Base-by-base conservation (phyloP, 2,797 vertebrate genomes). In the Acropternis orthonyx region DNA sequence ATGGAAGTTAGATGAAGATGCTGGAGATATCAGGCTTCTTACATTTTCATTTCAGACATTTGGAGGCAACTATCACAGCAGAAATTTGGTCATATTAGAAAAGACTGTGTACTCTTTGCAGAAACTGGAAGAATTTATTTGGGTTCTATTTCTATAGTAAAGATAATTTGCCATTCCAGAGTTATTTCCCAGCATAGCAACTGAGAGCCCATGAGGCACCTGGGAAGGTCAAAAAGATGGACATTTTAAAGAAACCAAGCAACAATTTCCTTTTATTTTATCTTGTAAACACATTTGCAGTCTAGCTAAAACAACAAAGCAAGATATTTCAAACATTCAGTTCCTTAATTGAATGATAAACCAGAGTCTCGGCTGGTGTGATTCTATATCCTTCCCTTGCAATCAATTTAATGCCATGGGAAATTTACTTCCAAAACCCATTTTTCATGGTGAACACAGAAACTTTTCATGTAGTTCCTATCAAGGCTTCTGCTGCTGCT, bases 211-310 rank as follows among this genome's bases (percentile, higher is more conserved):
- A 67, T 0, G 1, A 71, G 63, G 28, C 32, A 93, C 55, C 36
- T 84, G 66, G 15, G 15, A 83, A 89, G 55, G 85, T 75, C 7
- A 75, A 69, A 91, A 86, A 66, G 26, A 81, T 75, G 58, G 39
- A 52, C 14, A 46, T 76, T 91, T 89, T 69, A 75, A 76, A 81
- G 58, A 79, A 84, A 52, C 6, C 20, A 80, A 61, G 54, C n/a
- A 89, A 55, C 2, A 69, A 1, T 67, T 96, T 89, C 62, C 21
- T 91, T 86, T 93, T 72, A 58, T 80, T 93, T 95, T 93, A 76
- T 79, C 71, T 79, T 90, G 55, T 76, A 90, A 90, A 84, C 43
- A 46, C 62, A 63, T 78, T 84, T 93, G 32, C 66, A 81, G 48
- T 27, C 65, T 69, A 56, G 62, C 59, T 93, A 28, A 81, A 93